Conservation (phyloP, 2,888 invertebrate genomes). For the Protodeltote pygarga region DNA sequence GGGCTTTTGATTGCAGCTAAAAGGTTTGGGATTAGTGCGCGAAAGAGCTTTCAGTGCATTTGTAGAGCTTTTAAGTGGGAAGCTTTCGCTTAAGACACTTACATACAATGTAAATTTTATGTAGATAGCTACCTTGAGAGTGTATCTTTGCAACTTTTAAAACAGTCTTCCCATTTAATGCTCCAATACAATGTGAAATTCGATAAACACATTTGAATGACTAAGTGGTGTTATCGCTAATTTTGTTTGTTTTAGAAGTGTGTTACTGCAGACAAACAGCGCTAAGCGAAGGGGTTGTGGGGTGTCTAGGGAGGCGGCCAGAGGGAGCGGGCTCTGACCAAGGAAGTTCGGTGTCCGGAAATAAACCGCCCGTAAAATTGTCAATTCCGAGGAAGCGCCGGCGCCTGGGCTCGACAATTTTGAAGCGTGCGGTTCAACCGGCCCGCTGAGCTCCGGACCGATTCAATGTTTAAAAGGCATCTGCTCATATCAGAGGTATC, state of each 20-base stretch:
- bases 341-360: constrained; percentile 87
- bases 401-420: constrained; percentile 77
- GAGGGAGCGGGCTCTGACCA: constrained; percentile 71
- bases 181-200: constrained; percentile 23
- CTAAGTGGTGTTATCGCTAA: constrained; percentile 30
- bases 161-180: constrained; percentile 37
- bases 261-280: constrained; percentile 60
- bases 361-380: constrained; percentile 91
- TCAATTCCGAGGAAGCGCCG: constrained; percentile 86
- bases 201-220: constrained; percentile 16
- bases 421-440: constrained; percentile 63
- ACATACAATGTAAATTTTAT: constrained; percentile 86
- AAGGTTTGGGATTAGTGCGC: constrained; percentile 87
- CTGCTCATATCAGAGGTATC: constrained; percentile 55
- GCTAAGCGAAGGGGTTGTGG: constrained; percentile 68
- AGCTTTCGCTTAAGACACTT: constrained; percentile 87
- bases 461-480: constrained; percentile 56
- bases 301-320: constrained; percentile 54
- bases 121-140: constrained; percentile 68
- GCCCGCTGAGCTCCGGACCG: constrained; percentile 50
- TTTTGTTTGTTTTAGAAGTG: constrained; percentile 52
- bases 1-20: constrained; percentile 88
- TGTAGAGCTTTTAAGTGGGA: constrained; percentile 88
- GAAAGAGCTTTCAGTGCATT: constrained; percentile 88
- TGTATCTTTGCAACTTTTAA: constrained; percentile 48